Conservation (phyloP, 2,113 vertebrate genomes). For the Erythrocercus mccallii region DNA sequence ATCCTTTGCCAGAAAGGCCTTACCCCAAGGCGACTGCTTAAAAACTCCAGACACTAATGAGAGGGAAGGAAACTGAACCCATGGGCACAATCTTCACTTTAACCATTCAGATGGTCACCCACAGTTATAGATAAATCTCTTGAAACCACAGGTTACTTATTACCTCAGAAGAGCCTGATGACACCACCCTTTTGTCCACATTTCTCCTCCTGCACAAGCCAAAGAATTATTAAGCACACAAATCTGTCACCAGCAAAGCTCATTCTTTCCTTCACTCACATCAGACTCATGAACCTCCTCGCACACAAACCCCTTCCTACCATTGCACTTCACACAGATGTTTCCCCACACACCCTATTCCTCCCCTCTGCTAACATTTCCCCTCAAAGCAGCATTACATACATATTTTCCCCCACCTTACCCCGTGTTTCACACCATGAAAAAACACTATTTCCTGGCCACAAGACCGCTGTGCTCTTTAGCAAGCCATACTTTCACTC, state of each 20-base stretch:
- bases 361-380: background rate
- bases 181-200: background rate
- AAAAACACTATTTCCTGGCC: conserved; percentile 15
- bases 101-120: background rate
- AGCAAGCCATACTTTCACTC: background rate
- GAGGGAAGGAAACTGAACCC: background rate
- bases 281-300: background rate
- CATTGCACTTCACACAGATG: background rate
- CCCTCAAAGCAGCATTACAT: background rate
- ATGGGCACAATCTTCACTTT: background rate
- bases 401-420: background rate
- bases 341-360: background rate
- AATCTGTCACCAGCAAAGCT: background rate
- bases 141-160: background rate
- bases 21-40: background rate
- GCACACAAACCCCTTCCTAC: background rate
- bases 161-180: background rate
- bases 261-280: background rate
- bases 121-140: background rate
- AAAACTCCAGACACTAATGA: background rate
- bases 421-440: background rate
- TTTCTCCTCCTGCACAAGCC: background rate
- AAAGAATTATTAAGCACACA: background rate
- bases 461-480: background rate
- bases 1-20: background rate